Evolutionary conservation across 2,797 vertebrate species (phyloP).

Genomic region (Harpagifer antarcticus): DNA sequence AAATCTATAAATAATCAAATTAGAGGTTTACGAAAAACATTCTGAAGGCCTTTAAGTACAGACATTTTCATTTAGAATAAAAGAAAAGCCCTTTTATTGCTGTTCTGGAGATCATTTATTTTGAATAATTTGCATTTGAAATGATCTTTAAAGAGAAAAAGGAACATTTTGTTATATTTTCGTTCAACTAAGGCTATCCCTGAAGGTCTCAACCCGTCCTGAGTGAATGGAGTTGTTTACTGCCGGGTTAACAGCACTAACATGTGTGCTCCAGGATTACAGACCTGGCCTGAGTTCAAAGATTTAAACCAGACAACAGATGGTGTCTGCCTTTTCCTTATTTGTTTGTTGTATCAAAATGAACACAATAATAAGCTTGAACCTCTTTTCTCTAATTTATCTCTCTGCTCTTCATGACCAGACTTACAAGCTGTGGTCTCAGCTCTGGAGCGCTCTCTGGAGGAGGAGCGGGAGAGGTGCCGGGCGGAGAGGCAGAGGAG

Average conservation of each 20-base stretch:
- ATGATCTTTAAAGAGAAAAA: background rate
- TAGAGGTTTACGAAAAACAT: background rate
- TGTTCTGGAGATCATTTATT: background rate
- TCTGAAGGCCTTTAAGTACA: background rate
- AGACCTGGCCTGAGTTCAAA: constrained; percentile 45
- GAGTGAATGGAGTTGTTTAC: constrained; percentile 20
- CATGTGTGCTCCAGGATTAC: constrained; percentile 27
- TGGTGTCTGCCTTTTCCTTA: background rate
- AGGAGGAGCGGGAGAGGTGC: constrained; percentile 79
- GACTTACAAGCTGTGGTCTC: constrained; percentile 76
- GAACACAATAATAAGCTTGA: background rate
- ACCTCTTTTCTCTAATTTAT: background rate
- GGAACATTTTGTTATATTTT: background rate
- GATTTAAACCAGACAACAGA: constrained; percentile 18
- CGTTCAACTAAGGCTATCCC: background rate
- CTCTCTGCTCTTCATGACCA: constrained; percentile 47
- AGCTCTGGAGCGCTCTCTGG: constrained; percentile 80
- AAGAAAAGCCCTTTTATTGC: background rate
- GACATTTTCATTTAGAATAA: no score
- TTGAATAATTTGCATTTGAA: background rate
- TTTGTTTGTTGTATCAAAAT: background rate
- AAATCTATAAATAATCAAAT: no score
- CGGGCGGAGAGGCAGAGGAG: constrained; percentile 83
- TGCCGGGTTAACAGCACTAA: background rate
- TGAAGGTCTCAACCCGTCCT: background rate